Base-by-base conservation (phyloP, 2,888 invertebrate genomes). In the Tipula lateralis region DNA sequence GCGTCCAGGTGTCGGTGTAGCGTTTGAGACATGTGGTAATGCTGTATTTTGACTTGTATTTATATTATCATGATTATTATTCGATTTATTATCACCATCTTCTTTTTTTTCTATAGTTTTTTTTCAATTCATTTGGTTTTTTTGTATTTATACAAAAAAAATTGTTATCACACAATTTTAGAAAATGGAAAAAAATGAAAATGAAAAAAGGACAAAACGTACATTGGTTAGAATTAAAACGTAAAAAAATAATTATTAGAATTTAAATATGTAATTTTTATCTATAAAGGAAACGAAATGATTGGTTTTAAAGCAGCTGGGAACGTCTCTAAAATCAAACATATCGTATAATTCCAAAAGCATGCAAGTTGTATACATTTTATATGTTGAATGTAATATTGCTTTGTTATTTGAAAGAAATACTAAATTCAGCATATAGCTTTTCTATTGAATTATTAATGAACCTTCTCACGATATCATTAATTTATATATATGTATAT, bases 11-110 rank as follows among this genome's bases (percentile, higher is more conserved):
- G 84, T 30, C 29, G 66, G 19, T 24, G 84, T 39, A 12, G 83
- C 44, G 29, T 29, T 83, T 83, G 29, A 24, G 36, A 83, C 44
- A 16, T 32, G 44, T 29, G 80, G 34, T n/a, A 50, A 44, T 84
- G 0, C 29, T 16, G 6, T 50, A 66, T 34, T 84, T 50, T 84
- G 84, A 44, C 83, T 83, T 83, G 34, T 2, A 34, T 36, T 83
- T 34, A 34, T 32, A 44, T 84, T 39, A 29, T 50, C 24, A 19
- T 50, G 29, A 24, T 19, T 34, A 32, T 83, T 34, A 32, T 66
- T 66, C 66, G 24, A 1, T 66, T 66, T 66, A 66, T 83, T 83
- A 34, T 85, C 84, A 30, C 86, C 86, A 84, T 83, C 83, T 83
- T 84, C 84, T 83, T 9, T 50, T 36, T 83, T 82, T 5, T 32